Evolutionary conservation across 1,140 invertebrate genomes (phyloP).

Genomic region (Arion vulgaris): DNA sequence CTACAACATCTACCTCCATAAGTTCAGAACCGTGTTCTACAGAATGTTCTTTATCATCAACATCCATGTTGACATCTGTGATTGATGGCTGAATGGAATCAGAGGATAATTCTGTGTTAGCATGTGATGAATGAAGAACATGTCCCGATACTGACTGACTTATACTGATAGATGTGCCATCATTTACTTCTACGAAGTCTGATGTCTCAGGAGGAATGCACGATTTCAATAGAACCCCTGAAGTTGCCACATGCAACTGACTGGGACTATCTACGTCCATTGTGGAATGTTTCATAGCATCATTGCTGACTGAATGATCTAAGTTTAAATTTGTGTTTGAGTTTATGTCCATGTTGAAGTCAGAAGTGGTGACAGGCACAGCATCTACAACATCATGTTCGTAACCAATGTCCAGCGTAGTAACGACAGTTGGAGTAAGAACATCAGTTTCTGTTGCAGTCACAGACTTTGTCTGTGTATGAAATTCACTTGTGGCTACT

Average conservation of each 20-base stretch:
- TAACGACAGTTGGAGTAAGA: not conserved
- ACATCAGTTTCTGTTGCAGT: not conserved
- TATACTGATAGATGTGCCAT: not conserved
- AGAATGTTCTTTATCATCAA: not conserved
- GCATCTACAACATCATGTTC: not conserved
- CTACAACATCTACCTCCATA: not conserved
- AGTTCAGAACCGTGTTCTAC: slow-evolving; percentile 21
- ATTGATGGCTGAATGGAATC: not conserved
- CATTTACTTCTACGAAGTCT: not conserved
- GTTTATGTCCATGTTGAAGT: not conserved
- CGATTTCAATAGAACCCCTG: not conserved
- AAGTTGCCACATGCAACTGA: not conserved
- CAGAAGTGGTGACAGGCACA: not conserved
- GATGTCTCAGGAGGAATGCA: not conserved
- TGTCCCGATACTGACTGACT: not conserved
- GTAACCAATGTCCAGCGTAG: too few relatives aligned
- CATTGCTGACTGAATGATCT: not conserved
- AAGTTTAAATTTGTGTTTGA: not conserved
- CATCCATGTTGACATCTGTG: not conserved
- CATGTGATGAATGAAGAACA: not conserved
- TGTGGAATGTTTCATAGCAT: not conserved
- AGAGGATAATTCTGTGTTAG: not conserved
- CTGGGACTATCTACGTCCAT: not conserved
- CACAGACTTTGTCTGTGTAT: not conserved
- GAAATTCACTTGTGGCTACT: not conserved